Evolutionary conservation across 2,797 vertebrate genomes (phyloP), one percentile per base, ranked within the genome.

Genomic region (Catamblyrhynchus diadema): DNA sequence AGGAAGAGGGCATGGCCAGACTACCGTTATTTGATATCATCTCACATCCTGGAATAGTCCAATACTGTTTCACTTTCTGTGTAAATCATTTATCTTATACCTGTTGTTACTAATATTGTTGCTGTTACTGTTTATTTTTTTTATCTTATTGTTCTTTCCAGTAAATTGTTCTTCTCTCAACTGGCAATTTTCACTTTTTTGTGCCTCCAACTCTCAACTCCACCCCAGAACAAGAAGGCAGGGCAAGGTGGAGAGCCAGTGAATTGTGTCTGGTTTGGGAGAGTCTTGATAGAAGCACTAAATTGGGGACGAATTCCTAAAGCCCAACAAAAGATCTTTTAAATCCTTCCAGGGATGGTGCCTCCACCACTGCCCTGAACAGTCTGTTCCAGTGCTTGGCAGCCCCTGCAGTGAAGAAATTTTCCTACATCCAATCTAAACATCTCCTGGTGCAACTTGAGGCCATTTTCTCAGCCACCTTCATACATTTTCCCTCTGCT

Each of bases 41-140:
- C n/a, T 67, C 45, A 60, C 23, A 75, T 37, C 2, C 0, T 60
- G 28, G 39, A 85, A 28, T 28, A 28, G 37, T 16, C 39, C 1
- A 0, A 28, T 24, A 67, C 3, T 47, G 33, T 27, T 47, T 37
- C 35, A 66, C 41, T n/a, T 56, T 47, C 23, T 2, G 0, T 30
- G 9, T 33, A 45, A 67, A 67, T 45, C 0, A 60, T 60, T 67
- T 60, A 27, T 23, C 45, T 44, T 19, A n/a, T 4, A 53, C 3
- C 23, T 75, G 51, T 60, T 14, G 10, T 60, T n/a, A 60, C 28
- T 23, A 50, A 35, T 66, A 35, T 12, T 50, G 37, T 25, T 42
- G 37, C 44, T 66, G 27, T 20, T 84, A 41, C 19, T 23, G 45
- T 20, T 56, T 25, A 7, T 65, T 51, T 51, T 75, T 54, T 30